These are phyloP conservation scores for Tipula lateralis DNA, from an alignment of 2,888 invertebrate genomes.

Conservation along the genomic window DNA sequence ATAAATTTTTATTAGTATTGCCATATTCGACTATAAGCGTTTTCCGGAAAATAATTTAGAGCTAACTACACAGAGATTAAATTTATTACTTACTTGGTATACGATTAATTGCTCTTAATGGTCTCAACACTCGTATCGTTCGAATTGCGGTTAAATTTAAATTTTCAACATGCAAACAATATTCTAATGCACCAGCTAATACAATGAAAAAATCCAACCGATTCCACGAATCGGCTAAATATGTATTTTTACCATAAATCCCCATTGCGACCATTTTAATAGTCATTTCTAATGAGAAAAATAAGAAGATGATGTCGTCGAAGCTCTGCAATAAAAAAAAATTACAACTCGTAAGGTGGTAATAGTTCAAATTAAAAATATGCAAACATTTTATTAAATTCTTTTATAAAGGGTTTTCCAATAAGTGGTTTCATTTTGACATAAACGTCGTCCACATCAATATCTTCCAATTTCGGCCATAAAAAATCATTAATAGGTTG, in stretches of 20 bases:
- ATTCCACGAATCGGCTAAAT: slow-evolving; percentile 98
- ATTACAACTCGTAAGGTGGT: too few species aligned
- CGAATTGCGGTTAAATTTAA: slow-evolving; percentile 97
- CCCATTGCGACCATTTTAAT: slow-evolving; percentile 99
- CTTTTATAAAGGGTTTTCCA: too few species aligned
- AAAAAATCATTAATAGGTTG: too few species aligned
- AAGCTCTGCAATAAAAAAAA: slow-evolving; percentile 65
- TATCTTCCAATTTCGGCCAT: too few species aligned
- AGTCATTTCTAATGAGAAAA: slow-evolving; percentile 96
- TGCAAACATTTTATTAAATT: too few species aligned
- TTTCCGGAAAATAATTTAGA: too few species aligned
- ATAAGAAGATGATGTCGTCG: slow-evolving; percentile 97
- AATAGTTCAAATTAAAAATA: too few species aligned
- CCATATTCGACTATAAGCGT: too few species aligned
- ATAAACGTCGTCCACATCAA: too few species aligned
- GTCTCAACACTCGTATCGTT: slow-evolving; percentile 94
- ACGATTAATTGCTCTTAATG: slow-evolving; percentile 96
- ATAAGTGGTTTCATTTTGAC: too few species aligned
- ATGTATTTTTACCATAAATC: slow-evolving; percentile 86
- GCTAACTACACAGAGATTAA: too few species aligned
- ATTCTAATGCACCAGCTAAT: slow-evolving; percentile 85
- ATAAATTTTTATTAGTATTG: too few species aligned
- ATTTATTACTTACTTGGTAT: slow-evolving; percentile 99
- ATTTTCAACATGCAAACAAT: slow-evolving; percentile 91
- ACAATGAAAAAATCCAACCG: slow-evolving; percentile 98